These are phyloP conservation scores for Gasterosteus aculeatus DNA, from an alignment of 2,113 vertebrate genomes.

Conservation along the genomic window DNA sequence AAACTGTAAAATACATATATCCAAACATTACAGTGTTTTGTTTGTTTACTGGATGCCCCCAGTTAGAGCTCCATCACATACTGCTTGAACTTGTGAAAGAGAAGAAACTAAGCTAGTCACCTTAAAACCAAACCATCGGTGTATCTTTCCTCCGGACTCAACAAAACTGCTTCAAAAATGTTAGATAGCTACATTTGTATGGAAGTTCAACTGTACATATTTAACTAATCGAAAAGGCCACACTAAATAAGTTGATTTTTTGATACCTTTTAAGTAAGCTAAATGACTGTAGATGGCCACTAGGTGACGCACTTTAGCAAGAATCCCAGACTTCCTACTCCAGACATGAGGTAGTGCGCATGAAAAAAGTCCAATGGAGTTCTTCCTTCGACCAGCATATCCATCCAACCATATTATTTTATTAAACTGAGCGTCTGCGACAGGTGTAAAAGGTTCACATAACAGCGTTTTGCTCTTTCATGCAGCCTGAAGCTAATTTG, in stretches of 20 bases:
- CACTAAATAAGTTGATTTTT: background rate
- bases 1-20: background rate
- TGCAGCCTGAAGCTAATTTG: background rate
- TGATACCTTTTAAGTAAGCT: too few species aligned
- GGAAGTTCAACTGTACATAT: background rate
- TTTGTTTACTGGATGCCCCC: background rate
- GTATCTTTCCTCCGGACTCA: too few species aligned
- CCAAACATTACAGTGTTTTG: background rate
- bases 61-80: background rate
- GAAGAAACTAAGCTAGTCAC: background rate
- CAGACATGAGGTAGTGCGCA: background rate
- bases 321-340: background rate
- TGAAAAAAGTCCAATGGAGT: background rate
- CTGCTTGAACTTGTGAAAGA: background rate
- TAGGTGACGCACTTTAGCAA: slow-evolving; percentile 40
- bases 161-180: background rate
- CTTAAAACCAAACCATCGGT: background rate
- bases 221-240: background rate
- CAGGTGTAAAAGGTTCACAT: background rate
- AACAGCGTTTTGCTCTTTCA: background rate
- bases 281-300: slow-evolving; percentile 14
- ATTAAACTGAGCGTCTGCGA: background rate
- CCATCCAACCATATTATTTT: too few species aligned
- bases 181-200: too few species aligned
- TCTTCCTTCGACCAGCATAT: background rate